Evolutionary conservation across 2,888 invertebrate species (phyloP), one percentile per base, ranked within the genome.

Genomic region (Tenthredo notha): DNA sequence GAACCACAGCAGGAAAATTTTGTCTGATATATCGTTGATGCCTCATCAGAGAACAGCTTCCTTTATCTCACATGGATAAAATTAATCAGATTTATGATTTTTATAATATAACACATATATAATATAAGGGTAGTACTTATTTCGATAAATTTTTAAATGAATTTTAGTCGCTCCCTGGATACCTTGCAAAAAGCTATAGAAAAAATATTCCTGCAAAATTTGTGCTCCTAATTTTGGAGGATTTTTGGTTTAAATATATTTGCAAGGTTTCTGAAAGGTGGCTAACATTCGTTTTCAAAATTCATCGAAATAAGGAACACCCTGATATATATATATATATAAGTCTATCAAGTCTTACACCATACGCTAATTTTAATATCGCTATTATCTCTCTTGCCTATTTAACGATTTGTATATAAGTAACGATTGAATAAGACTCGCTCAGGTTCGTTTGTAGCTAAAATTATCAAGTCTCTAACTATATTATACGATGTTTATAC

Each of bases 1-100:
- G 86, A 85, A 37, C 91, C 92, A 83, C 92, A 92, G 61, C 90
- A 89, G 21, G 92, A 93, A 78, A 91, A 92, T 84, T 93, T 92
- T 84, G 90, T 93, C 85, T 92, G 87, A 90, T 37, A 90, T 37
- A 18, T 33, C 40, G 6, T 18, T 21, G 15, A 25, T 21, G 58
- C n/a, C 47, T 15, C 29, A 1, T 6, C 58, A 29, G 37, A 25
- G 10, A 33, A 37, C 54, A 29, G 77, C 50, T 77, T 77, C 40
- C 72, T n/a, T 9, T 9, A 74, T 77, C 15, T 9, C 21, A 43
- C n/a, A 43, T 40, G 72, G 21, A 74, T 43, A 21, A 25, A 33
- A 33, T 67, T 67, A 37, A 37, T 33, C 15, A 33, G 1, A 33
- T 33, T 67, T 33, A 67, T 15, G 18, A 29, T 67, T 67, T 18